Conservation (phyloP, 2,797 vertebrate genomes). For the Anguilla megastoma region DNA sequence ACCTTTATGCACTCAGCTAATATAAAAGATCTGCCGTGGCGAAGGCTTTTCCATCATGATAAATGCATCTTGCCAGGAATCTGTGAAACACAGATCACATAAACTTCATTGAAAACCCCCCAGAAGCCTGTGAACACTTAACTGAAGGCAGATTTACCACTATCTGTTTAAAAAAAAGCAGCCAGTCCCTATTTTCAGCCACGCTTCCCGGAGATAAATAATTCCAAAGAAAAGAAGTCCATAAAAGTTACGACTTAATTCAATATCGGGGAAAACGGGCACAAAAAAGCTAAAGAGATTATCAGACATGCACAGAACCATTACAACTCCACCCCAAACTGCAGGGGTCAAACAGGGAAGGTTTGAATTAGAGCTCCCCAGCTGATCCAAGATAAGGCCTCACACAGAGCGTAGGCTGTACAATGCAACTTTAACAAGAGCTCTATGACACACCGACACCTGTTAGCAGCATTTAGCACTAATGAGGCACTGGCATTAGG, state of each 20-base stretch:
- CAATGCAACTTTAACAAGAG: not conserved
- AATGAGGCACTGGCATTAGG: not conserved
- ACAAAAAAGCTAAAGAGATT: not conserved
- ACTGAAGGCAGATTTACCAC: constrained; percentile 26
- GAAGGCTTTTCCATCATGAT: constrained; percentile 40
- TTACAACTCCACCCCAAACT: not conserved
- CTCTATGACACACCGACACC: not conserved
- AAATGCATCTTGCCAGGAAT: constrained; percentile 39
- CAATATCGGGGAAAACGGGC: not conserved
- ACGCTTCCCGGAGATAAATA: constrained; percentile 14
- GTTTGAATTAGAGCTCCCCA: not conserved
- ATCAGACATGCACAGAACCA: not conserved
- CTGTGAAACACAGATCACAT: constrained; percentile 26
- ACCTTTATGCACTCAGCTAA: constrained; percentile 24
- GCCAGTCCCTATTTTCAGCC: constrained; percentile 21
- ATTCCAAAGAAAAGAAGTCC: constrained; percentile 6
- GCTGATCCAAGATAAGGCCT: not conserved
- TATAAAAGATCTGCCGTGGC: constrained; percentile 33
- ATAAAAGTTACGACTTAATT: constrained; percentile 15
- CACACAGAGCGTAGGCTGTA: not conserved
- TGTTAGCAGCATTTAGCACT: not conserved
- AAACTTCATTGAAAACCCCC: constrained; percentile 36
- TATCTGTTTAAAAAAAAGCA: constrained; percentile 8
- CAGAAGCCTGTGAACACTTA: constrained; percentile 24
- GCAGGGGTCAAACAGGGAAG: not conserved